Percentiles rank a stretch among this genome's conserved stretches.
phyloP scores from a whole-genome alignment of 2,113 vertebrate genomes.

The Motacilla tschutschensis region DNA sequence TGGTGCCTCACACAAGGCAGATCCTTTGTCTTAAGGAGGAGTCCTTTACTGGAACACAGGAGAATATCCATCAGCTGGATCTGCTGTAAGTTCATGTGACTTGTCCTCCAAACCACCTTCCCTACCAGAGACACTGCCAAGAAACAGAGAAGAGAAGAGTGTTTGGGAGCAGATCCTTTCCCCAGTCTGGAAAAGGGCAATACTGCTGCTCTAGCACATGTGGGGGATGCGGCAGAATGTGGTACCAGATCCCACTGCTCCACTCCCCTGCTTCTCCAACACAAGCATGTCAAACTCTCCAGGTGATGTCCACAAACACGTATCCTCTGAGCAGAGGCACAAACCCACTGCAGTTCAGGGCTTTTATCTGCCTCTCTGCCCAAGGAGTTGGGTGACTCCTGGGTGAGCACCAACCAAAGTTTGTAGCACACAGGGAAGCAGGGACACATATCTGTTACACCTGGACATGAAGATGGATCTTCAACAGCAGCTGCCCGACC shows the following conservation, averaged over 20 bases:
- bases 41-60: not conserved
- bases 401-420: not conserved
- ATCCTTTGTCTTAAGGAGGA: not conserved
- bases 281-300: not conserved
- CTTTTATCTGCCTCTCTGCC: not conserved
- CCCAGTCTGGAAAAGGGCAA: not conserved
- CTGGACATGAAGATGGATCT: not conserved
- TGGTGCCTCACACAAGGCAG: not conserved
- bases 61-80: not conserved
- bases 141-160: not conserved
- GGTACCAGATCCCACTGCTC: not conserved
- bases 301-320: accelerated
- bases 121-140: not conserved
- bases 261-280: not conserved
- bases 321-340: not conserved
- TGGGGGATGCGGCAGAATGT: too few relatives aligned
- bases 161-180: not conserved
- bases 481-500: not conserved
- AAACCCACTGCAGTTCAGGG: accelerated
- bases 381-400: not conserved
- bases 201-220: not conserved
- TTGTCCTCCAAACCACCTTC: not conserved
- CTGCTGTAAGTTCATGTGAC: not conserved
- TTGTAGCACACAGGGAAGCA: not conserved
- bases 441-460: accelerated